Conservation (phyloP, 2,797 vertebrate genomes). For the Melanotaenia nigrans region DNA sequence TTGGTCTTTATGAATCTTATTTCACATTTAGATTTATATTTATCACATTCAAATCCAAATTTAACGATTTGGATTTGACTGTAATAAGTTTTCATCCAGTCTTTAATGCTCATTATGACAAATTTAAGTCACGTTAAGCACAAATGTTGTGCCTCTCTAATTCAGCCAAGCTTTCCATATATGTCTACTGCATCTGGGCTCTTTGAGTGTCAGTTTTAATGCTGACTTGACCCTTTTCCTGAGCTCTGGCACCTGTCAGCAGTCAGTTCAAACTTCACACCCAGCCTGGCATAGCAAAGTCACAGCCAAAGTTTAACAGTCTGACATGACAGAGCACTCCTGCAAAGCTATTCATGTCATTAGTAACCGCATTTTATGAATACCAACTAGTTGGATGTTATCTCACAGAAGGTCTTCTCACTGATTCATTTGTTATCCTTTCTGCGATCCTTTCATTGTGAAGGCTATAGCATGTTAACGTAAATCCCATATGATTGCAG, state of each 20-base stretch:
- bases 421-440: slow-evolving; percentile 20
- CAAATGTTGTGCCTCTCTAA: slow-evolving; percentile 8
- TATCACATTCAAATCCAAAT: neutral
- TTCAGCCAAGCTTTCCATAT: slow-evolving; percentile 16
- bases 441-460: slow-evolving; percentile 24
- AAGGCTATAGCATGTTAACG: neutral
- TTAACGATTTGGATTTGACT: slow-evolving; percentile 6
- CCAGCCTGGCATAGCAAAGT: slow-evolving; percentile 39
- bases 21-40: neutral
- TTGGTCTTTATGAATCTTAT: neutral
- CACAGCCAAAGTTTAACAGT: slow-evolving; percentile 42
- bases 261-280: slow-evolving; percentile 48
- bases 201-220: slow-evolving; percentile 39
- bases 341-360: slow-evolving; percentile 25
- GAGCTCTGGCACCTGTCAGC: slow-evolving; percentile 64
- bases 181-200: slow-evolving; percentile 19
- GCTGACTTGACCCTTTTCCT: slow-evolving; percentile 49
- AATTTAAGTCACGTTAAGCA: neutral
- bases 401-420: slow-evolving; percentile 26
- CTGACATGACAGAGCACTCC: slow-evolving; percentile 37
- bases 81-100: neutral
- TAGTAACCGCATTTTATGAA: slow-evolving; percentile 23
- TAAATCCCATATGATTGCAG: slow-evolving; percentile 5
- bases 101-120: neutral
- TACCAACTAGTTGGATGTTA: slow-evolving; percentile 4